Base-by-base conservation (phyloP, 2,113 vertebrate species). In the Hemicordylus capensis region DNA sequence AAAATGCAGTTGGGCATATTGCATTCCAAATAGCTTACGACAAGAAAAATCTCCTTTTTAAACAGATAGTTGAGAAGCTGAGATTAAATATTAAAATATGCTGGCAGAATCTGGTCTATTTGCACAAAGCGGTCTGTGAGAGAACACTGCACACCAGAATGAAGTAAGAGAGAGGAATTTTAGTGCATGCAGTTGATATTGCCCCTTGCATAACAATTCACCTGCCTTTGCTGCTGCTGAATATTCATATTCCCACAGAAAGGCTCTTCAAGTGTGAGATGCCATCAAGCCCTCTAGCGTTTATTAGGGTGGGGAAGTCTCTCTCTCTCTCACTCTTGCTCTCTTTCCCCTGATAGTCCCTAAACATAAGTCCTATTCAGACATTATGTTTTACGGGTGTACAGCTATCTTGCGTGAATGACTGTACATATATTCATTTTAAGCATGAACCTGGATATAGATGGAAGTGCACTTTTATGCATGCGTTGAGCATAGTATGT, bases 141-240 rank as follows among this genome's bases (percentile, higher is more conserved):
- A 51, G 84, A 87, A 83, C 42, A 39, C 54, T 89, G 90, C 90
- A 89, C 91, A 84, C 75, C 81, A 80, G 87, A 90, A 79, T 89
- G 92, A 95, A 90, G 90, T 90, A 80, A 51, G 88, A 90, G 88
- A 51, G 89, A 92, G 88, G 93, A 92, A 93, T 94, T 94, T 95
- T 85, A 87, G 59, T 85, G 89, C 88, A 76, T 88, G 64, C 81
- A 91, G 73, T 85, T 90, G 91, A 93, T 90, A 87, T 63, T 94
- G 89, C 86, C 87, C 82, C 94, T 93, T 96, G 95, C 94, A 96
- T 96, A 95, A 95, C 90, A 95, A 95, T 96, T 91, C 85, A 90
- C 84, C 83, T 91, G 87, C 76, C 84, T 88, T 72, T 0, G n/a
- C 92, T 94, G 77, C 90, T 93, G 85, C 88, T 96, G 96, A 95